Evolutionary conservation across 2,888 invertebrate species (phyloP).

Genomic region (Euzophera pinguis): DNA sequence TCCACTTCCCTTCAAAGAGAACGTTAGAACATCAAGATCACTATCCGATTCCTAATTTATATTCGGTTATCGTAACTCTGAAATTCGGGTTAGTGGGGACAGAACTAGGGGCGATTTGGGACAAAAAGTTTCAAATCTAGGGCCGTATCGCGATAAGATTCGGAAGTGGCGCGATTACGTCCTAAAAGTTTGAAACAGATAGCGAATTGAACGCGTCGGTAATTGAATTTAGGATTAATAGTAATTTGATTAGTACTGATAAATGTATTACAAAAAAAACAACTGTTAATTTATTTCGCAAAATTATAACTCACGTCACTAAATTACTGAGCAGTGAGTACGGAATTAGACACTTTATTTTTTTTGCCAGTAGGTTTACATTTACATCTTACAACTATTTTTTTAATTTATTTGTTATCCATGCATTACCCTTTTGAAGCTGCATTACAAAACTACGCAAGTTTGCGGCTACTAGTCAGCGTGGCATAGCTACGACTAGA

Average conservation of each 20-base stretch:
- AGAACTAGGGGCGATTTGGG: constrained; percentile 13
- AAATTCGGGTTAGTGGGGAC: constrained; percentile 13
- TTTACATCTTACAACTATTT: too few relatives aligned
- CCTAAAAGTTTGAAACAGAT: constrained; percentile 7
- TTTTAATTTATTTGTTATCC: too few relatives aligned
- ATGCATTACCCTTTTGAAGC: too few relatives aligned
- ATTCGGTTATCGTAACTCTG: constrained; percentile 16
- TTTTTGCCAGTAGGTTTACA: too few relatives aligned
- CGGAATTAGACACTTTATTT: too few relatives aligned
- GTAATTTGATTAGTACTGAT: neutral
- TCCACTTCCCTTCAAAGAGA: neutral
- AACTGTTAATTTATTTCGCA: too few relatives aligned
- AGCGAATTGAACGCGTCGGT: neutral
- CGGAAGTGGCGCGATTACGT: constrained; percentile 12
- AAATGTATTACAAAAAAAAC: too few relatives aligned
- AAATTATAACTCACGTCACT: too few relatives aligned
- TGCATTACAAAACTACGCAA: neutral
- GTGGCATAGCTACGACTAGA: neutral
- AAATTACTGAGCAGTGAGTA: too few relatives aligned
- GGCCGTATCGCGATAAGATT: constrained; percentile 16
- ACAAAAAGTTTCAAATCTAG: constrained; percentile 15
- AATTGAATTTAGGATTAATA: constrained; percentile 10
- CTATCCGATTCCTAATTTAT: constrained; percentile 16
- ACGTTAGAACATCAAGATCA: constrained; percentile 1
- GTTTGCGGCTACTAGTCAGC: neutral